Conservation (phyloP, 2,113 vertebrate species). For the Riparia riparia region DNA sequence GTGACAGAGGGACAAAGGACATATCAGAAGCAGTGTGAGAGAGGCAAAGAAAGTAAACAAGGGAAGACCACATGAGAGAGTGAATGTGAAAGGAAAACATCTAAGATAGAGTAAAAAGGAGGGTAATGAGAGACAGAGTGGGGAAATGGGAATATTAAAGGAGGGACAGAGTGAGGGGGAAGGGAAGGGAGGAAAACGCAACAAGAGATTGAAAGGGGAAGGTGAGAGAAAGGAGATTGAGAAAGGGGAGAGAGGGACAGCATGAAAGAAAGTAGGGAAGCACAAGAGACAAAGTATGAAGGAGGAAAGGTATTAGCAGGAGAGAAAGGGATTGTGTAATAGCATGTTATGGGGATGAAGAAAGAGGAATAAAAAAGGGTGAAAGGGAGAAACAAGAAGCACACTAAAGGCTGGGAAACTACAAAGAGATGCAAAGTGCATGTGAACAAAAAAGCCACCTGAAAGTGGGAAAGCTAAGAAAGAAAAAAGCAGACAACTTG, state of each 20-base stretch:
- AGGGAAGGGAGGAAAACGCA: not conserved
- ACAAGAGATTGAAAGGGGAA: not conserved
- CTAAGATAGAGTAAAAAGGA: not conserved
- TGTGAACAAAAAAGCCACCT: not conserved
- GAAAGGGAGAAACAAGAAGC: not conserved
- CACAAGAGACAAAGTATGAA: not conserved
- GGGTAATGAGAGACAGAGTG: not conserved
- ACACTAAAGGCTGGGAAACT: not conserved
- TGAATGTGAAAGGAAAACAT: not conserved
- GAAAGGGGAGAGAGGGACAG: not conserved
- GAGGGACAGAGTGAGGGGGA: not conserved
- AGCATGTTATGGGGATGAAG: not conserved
- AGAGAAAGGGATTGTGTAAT: not conserved
- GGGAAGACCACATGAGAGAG: not conserved
- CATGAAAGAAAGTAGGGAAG: not conserved
- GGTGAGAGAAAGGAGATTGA: not conserved
- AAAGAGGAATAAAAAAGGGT: not conserved
- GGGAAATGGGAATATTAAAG: not conserved
- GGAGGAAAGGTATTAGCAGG: not conserved
- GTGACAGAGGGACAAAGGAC: not conserved
- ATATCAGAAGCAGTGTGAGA: not conserved
- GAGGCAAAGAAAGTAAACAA: not conserved
- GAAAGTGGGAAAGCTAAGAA: not conserved
- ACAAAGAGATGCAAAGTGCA: not conserved
- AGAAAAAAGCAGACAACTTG: not conserved